Conservation (phyloP, 1,140 invertebrate species). For the Drosophila dunni region DNA sequence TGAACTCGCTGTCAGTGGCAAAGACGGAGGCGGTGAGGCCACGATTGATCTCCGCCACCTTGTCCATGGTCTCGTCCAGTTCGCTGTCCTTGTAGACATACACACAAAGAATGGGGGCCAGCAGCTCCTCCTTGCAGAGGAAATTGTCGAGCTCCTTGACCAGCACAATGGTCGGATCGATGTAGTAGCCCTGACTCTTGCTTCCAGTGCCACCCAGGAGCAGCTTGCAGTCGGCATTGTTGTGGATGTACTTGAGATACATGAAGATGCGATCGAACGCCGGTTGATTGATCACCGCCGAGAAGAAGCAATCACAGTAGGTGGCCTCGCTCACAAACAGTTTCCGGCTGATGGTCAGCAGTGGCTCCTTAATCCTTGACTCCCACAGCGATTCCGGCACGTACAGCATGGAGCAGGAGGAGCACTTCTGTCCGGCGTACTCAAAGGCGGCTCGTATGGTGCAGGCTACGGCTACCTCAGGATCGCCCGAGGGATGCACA, state of each 20-base stretch:
- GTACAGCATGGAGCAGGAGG: conserved; percentile 98
- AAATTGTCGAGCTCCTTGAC: conserved; percentile 93
- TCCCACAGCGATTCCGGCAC: conserved; percentile 96
- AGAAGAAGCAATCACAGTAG: conserved; percentile 93
- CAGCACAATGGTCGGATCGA: conserved; percentile 97
- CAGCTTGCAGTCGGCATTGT: conserved; percentile 90
- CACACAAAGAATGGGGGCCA: conserved; percentile 96
- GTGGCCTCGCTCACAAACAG: conserved; percentile 94
- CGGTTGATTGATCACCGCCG: conserved; percentile 97
- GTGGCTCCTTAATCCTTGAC: conserved; percentile 38
- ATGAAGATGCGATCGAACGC: conserved; percentile 94
- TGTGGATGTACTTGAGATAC: conserved; percentile 95
- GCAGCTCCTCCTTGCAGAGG: conserved; percentile 98
- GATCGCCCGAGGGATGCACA: conserved; percentile 95
- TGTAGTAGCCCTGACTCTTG: conserved; percentile 94
- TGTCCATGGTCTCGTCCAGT: conserved; percentile 89
- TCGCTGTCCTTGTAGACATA: conserved; percentile 95
- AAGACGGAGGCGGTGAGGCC: conserved; percentile 98
- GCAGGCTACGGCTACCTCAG: conserved; percentile 89
- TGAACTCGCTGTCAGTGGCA: conserved; percentile 92
- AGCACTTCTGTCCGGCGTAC: conserved; percentile 98
- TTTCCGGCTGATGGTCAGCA: conserved; percentile 78
- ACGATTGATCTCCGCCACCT: conserved; percentile 89
- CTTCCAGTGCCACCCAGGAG: conserved; percentile 95
- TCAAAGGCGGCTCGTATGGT: conserved; percentile 97